Base-by-base conservation (phyloP, 2,797 vertebrate genomes). In the Megalops cyprinoides region DNA sequence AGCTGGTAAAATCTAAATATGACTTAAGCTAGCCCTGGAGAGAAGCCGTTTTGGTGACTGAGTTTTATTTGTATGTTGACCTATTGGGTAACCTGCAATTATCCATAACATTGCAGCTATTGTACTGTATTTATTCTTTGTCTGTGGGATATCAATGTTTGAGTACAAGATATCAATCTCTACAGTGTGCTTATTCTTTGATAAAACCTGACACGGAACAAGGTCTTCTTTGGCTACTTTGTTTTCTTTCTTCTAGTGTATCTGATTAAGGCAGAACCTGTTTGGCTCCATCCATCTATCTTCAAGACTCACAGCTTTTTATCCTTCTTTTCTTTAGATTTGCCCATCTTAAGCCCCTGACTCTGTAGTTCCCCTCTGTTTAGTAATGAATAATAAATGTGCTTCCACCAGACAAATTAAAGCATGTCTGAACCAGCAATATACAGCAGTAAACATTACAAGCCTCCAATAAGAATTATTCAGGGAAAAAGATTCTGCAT, bases 1-100 rank as follows among this genome's bases (percentile, higher is more conserved):
- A 65, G 44, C 74, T 65, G 58, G 31, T 49, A n/a, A 71, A 78
- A 82, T 82, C 67, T 73, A 82, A 82, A 82, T 78, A 42, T 49
- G 65, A 60, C 67, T 28, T 25, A n/a, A 42, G 42, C 74, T n/a
- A 77, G 65, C 23, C 76, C 76, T 78, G 49, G 18, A 71, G 67
- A 49, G 25, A 39, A 18, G 28, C 51, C 74, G 49, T 78, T 78
- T 73, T 71, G 75, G 76, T 77, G 65, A 73, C 67, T 34, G 25
- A 73, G 65, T 78, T 60, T 46, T 62, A 58, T 78, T 82, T 78
- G 55, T 78, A 44, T 76, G 79, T 67, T 20, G 58, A 81, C 62
- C n/a, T 48, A 60, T 58, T 78, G 77, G 31, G 42, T 51, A 49
- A 78, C 76, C 76, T 78, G n/a, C 42, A 73, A 73, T 82, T 77